Base-by-base conservation (phyloP, 2,888 invertebrate species). In the Scaptomyza flava region DNA sequence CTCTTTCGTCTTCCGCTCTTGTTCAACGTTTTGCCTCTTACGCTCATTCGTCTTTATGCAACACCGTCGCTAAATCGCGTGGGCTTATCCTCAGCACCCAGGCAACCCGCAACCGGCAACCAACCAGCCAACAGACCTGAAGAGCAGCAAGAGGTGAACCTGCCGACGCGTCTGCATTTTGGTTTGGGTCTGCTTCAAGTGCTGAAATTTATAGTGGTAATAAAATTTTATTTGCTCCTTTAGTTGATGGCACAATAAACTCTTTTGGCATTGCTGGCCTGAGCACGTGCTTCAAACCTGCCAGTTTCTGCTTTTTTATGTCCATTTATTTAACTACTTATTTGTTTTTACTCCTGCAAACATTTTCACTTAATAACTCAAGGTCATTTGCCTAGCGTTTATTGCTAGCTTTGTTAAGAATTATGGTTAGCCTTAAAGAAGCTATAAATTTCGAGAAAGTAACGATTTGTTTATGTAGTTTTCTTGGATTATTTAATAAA, bases 161-260 rank as follows among this genome's bases (percentile, higher is more conserved):
- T 83, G 83, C 77, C 77, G 63, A 48, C 63, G 67, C 58, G 67
- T 62, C 77, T 70, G 77, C 63, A 72, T 78, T 68, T 64, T 41
- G 41, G 41, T 41, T 41, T 41, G 41, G 65, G 61, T 65, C 54
- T 66, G 66, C 77, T 77, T 74, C 84, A 85, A 83, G 84, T 83
- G 86, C 85, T 74, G 81, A 86, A 85, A 85, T 87, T 87, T 85
- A 85, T 85, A 87, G 84, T 82, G 84, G 87, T 82, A 85, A 85
- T 85, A 85, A 85, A 87, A 87, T 82, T 87, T 84, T 85, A 87
- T 85, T 84, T 85, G 87, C 87, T 87, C 87, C 87, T 85, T 85
- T 80, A 82, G 83, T 77, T 87, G 87, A 81, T 87, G 87, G 85
- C 77, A 87, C 79, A 82, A 85, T 87, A 85, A 84, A 87, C 86